These are phyloP conservation scores for Campylomormyrus numenius DNA, from an alignment of 2,113 vertebrate genomes.

Conservation along the genomic window DNA sequence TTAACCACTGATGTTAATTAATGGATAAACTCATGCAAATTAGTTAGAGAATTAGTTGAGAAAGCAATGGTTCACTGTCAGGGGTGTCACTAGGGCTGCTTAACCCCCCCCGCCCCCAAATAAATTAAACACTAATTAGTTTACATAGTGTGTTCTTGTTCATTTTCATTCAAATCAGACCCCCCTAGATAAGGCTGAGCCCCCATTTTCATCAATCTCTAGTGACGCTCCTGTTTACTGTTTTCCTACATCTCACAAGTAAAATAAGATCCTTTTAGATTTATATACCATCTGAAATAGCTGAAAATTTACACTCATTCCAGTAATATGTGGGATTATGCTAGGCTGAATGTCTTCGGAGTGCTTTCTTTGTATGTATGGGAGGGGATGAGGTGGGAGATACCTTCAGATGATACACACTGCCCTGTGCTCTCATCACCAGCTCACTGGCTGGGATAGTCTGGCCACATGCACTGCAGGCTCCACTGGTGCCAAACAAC, in stretches of 20 bases:
- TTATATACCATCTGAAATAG: not conserved
- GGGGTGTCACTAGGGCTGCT: not conserved
- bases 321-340: constrained; percentile 75
- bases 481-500: constrained; percentile 98
- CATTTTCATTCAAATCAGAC: not conserved
- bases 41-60: not conserved
- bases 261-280: constrained; percentile 7
- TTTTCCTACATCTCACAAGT: not conserved
- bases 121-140: not conserved
- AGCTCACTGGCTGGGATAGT: constrained; percentile 97
- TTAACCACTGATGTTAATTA: not conserved
- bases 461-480: constrained; percentile 96
- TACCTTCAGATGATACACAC: constrained; percentile 99
- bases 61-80: not conserved
- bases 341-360: constrained; percentile 74
- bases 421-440: constrained; percentile 98
- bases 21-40: not conserved
- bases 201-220: not conserved
- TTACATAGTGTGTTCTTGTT: not conserved
- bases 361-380: constrained; percentile 99
- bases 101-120: not conserved
- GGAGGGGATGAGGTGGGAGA: constrained; percentile 78
- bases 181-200: not conserved
- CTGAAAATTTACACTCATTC: constrained; percentile 34
- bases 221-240: not conserved